These are phyloP conservation scores for Cynaeus angustus DNA, from an alignment of 2,888 invertebrate species.

Conservation along the genomic window DNA sequence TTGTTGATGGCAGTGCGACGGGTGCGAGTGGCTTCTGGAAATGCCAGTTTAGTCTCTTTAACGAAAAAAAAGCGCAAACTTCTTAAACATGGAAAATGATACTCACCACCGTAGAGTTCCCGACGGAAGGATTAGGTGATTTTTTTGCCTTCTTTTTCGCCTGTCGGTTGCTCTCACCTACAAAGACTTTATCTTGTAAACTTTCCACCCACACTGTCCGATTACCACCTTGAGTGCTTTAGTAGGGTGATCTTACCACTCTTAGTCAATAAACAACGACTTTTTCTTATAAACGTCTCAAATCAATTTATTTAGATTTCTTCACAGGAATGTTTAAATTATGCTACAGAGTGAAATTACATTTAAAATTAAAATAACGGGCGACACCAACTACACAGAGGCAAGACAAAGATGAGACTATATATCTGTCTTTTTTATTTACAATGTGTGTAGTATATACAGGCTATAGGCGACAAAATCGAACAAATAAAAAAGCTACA, in stretches of 20 bases:
- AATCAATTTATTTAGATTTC: conserved; percentile 68
- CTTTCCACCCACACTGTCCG: not conserved
- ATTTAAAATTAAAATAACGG: conserved; percentile 48
- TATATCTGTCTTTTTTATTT: conserved; percentile 25
- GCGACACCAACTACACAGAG: conserved; percentile 64
- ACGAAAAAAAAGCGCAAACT: too few relatives aligned
- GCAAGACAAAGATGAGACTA: conserved; percentile 62
- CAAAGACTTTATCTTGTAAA: conserved; percentile 58
- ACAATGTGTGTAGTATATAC: conserved; percentile 17
- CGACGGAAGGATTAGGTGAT: conserved; percentile 68
- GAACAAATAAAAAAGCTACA: conserved; percentile 62
- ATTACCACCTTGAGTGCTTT: conserved; percentile 53
- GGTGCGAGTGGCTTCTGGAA: conserved; percentile 53
- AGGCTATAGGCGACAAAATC: conserved; percentile 11
- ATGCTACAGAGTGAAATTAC: conserved; percentile 34
- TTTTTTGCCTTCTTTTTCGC: conserved; percentile 76
- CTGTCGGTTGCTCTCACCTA: conserved; percentile 70
- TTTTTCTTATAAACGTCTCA: conserved; percentile 65
- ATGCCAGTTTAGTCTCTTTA: not conserved
- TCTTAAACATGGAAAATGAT: too few relatives aligned
- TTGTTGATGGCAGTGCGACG: conserved; percentile 58
- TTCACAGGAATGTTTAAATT: conserved; percentile 39
- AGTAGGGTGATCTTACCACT: conserved; percentile 56
- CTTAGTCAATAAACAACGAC: conserved; percentile 56
- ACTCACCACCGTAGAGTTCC: conserved; percentile 63